These are phyloP conservation scores for Holothuria scabra DNA, from an alignment of 53 echinoderm and acorn worm genomes.

Conservation along the genomic window DNA sequence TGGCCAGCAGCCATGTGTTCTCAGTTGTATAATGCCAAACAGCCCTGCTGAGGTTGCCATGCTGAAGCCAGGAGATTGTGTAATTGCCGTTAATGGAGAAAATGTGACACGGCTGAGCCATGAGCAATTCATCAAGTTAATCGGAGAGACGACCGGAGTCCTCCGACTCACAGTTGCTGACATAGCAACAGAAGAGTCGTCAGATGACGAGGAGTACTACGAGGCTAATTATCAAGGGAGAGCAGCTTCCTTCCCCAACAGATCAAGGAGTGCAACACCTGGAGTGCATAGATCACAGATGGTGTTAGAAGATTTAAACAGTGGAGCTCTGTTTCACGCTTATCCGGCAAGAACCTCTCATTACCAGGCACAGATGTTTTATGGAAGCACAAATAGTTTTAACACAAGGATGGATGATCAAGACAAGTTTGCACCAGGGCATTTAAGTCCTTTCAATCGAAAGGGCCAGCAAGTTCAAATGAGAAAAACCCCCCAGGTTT, in stretches of 20 bases:
- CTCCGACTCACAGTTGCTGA: slow-evolving; percentile 93
- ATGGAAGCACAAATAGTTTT: slow-evolving; percentile 34
- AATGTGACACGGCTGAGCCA: slow-evolving; percentile 89
- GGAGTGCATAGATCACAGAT: slow-evolving; percentile 60
- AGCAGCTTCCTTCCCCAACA: slow-evolving; percentile 53
- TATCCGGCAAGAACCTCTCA: slow-evolving; percentile 18
- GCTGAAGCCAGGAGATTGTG: slow-evolving; percentile 83
- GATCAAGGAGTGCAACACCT: slow-evolving; percentile 78
- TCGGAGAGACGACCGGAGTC: slow-evolving; percentile 83
- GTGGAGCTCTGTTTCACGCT: slow-evolving; percentile 60
- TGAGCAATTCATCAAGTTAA: slow-evolving; percentile 94
- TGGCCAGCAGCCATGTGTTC: slow-evolving; percentile 89
- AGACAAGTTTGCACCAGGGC: slow-evolving; percentile 94
- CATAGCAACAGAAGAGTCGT: slow-evolving; percentile 66
- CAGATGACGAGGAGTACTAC: slow-evolving; percentile 81
- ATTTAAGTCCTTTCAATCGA: slow-evolving; percentile 88
- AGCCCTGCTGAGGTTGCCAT: slow-evolving; percentile 91
- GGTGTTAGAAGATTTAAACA: slow-evolving; percentile 75
- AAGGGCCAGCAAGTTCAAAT: slow-evolving; percentile 63
- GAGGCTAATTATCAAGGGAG: not conserved
- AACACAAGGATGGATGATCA: slow-evolving; percentile 29
- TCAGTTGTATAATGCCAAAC: slow-evolving; percentile 88
- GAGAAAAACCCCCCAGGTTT: slow-evolving; percentile 45
- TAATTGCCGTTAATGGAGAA: slow-evolving; percentile 95
- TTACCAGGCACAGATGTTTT: slow-evolving; percentile 47